Percentiles rank a stretch among this genome's conserved stretches.
phyloP scores from a whole-genome alignment of 2,797 vertebrate genomes.

The Mus spretus region DNA sequence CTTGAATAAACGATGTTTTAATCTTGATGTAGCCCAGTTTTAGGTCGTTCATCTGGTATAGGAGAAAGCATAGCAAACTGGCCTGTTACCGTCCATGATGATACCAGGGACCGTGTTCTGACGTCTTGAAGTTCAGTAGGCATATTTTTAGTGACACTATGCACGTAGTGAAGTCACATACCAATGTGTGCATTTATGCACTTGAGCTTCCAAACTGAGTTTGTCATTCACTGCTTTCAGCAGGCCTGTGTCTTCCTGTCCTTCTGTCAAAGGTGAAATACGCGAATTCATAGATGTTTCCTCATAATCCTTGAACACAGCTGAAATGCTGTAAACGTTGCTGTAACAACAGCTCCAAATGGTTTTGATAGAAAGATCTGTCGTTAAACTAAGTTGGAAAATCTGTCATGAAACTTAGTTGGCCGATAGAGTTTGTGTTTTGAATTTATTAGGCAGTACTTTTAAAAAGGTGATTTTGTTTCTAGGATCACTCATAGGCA shows the following conservation, averaged over 20 bases:
- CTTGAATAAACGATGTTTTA: conserved; percentile 15
- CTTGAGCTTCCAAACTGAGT: conserved; percentile 46
- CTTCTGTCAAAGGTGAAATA: conserved; percentile 22
- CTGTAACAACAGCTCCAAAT: background rate
- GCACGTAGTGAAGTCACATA: background rate
- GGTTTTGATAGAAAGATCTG: conserved; percentile 38
- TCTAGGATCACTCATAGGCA: conserved; percentile 21
- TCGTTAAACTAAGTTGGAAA: conserved; percentile 2
- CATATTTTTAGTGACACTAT: conserved; percentile 36
- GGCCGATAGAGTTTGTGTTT: conserved; percentile 25
- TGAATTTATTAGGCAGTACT: conserved; percentile 50
- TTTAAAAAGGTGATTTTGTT: conserved; percentile 65
- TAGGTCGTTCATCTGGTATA: background rate
- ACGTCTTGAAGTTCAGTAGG: background rate
- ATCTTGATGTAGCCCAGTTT: conserved; percentile 37
- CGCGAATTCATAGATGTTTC: background rate
- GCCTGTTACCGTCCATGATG: background rate
- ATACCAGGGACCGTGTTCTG: background rate
- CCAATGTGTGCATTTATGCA: background rate
- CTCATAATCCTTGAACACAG: background rate
- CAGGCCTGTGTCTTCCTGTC: background rate
- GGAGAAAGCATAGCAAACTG: background rate
- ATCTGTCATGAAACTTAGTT: conserved; percentile 25
- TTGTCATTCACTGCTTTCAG: conserved; percentile 1
- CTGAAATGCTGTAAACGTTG: conserved; percentile 31